Conservation (phyloP, 2,888 invertebrate species). For the Polymixis flavicincta region DNA sequence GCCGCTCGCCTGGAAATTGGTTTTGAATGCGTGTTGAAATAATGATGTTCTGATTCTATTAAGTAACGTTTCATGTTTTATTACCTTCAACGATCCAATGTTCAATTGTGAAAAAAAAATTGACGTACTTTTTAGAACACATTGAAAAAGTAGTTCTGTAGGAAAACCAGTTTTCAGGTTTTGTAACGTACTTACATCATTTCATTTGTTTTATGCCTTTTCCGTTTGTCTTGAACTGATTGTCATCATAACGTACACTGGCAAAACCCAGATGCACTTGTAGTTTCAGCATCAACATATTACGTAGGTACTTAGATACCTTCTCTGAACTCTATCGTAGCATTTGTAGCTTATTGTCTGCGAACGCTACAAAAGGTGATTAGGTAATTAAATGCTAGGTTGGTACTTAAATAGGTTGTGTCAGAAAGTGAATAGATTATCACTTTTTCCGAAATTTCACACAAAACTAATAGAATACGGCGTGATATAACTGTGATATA, state of each 20-base stretch:
- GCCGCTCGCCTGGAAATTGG: slow-evolving; percentile 77
- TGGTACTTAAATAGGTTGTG: background rate
- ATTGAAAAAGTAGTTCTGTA: background rate
- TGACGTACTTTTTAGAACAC: background rate
- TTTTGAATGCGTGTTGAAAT: slow-evolving; percentile 71
- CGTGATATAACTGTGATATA: slow-evolving; percentile 49
- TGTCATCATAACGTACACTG: background rate
- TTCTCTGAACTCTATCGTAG: slow-evolving; percentile 10
- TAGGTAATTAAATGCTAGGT: too few species aligned
- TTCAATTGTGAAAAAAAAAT: slow-evolving; percentile 6
- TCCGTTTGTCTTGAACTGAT: background rate
- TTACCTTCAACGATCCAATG: slow-evolving; percentile 25
- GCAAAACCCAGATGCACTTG: background rate
- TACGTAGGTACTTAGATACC: background rate
- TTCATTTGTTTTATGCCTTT: background rate
- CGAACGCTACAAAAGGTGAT: too few species aligned
- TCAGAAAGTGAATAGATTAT: background rate
- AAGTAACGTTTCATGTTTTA: slow-evolving; percentile 53
- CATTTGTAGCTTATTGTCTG: slow-evolving; percentile 22
- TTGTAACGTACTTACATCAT: background rate
- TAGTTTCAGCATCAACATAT: background rate
- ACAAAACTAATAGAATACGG: background rate
- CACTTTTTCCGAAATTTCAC: background rate
- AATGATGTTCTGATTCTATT: slow-evolving; percentile 58
- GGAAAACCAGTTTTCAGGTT: slow-evolving; percentile 7